phyloP scores from a whole-genome alignment of 2,888 invertebrate genomes.

The Macrophya annulata region DNA sequence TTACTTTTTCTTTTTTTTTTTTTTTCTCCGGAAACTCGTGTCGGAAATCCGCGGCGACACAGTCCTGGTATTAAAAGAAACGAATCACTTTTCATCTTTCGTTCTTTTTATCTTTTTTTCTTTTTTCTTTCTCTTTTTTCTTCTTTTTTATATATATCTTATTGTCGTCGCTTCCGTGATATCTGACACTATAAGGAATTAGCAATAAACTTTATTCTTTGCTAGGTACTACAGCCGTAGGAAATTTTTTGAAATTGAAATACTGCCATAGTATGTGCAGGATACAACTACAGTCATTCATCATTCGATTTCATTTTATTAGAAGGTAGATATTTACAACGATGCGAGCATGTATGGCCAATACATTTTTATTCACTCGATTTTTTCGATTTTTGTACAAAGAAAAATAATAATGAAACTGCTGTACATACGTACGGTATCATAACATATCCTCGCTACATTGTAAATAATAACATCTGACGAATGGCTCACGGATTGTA shows the following conservation, averaged over 20 bases:
- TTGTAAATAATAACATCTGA: background rate
- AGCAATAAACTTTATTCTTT: background rate
- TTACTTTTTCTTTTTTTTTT: background rate
- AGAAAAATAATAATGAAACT: background rate
- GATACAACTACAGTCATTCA: background rate
- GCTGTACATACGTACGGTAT: background rate
- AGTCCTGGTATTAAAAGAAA: background rate
- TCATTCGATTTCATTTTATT: background rate
- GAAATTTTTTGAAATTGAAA: background rate
- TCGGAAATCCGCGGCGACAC: slow-evolving; percentile 17
- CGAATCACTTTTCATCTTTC: background rate
- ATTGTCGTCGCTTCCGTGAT: slow-evolving; percentile 5
- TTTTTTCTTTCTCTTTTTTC: background rate
- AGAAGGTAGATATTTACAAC: background rate
- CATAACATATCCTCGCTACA: background rate
- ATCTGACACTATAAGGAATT: background rate
- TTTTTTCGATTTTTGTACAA: background rate
- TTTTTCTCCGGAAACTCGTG: background rate
- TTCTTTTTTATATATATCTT: background rate
- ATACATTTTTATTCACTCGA: background rate
- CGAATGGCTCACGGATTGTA: background rate
- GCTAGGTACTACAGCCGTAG: background rate
- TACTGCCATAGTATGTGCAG: background rate
- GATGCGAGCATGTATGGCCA: no score
- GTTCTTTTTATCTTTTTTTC: background rate